Percentiles rank a stretch among this genome's conserved stretches.
Evolutionary conservation across 2,888 invertebrate species (phyloP).

Genomic region (Hirtodrosophila cameraria): DNA sequence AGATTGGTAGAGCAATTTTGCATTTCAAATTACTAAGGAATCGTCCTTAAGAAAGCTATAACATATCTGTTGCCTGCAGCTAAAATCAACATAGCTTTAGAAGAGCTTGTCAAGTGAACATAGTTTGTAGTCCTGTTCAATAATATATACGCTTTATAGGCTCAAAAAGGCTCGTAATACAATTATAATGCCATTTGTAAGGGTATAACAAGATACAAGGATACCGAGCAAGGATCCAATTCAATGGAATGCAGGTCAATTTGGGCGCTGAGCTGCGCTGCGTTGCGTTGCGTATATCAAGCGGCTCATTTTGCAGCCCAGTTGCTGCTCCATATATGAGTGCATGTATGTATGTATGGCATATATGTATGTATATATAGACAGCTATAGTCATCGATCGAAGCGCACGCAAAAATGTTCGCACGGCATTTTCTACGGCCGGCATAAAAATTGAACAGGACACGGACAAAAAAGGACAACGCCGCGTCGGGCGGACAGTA

Average conservation of each 20-base stretch:
- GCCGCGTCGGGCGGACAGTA: background rate
- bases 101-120: too few relatives aligned
- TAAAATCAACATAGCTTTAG: too few relatives aligned
- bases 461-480: slow-evolving; percentile 29
- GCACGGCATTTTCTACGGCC: slow-evolving; percentile 21
- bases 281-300: slow-evolving; percentile 32
- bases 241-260: slow-evolving; percentile 57
- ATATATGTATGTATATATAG: slow-evolving; percentile 4
- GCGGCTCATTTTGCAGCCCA: slow-evolving; percentile 45
- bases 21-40: too few relatives aligned
- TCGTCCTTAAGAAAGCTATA: too few relatives aligned
- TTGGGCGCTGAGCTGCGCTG: slow-evolving; percentile 24
- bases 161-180: too few relatives aligned
- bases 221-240: slow-evolving; percentile 10
- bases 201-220: slow-evolving; percentile 2
- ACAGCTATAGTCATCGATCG: slow-evolving; percentile 36
- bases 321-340: background rate
- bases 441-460: slow-evolving; percentile 60
- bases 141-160: too few relatives aligned
- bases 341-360: slow-evolving; percentile 13
- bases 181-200: background rate
- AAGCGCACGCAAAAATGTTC: slow-evolving; percentile 42
- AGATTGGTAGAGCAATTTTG: too few relatives aligned
- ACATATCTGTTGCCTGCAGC: too few relatives aligned
- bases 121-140: too few relatives aligned